Base-by-base conservation (phyloP, 2,113 vertebrate genomes). In the Cephalophus harveyi region DNA sequence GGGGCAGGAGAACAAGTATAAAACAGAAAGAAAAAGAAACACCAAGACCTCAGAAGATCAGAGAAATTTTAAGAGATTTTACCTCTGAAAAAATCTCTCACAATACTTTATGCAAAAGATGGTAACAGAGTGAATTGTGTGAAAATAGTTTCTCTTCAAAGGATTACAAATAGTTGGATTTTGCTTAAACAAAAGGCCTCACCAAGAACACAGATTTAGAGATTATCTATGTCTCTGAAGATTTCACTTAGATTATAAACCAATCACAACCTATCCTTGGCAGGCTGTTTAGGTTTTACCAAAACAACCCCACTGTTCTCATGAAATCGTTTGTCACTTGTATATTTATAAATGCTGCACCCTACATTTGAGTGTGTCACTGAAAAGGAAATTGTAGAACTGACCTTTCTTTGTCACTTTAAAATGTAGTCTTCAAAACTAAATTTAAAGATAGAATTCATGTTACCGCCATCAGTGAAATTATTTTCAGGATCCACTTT, bases 111-210 rank as follows among this genome's bases (percentile, higher is more conserved):
- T 76, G 48, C 43, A 86, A 95, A 96, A 92, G 12, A 89, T 16
- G 25, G 1, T 36, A 23, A 71, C 52, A 91, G 36, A 60, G 3
- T 50, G 36, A 92, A 76, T 40, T 76, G 1, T 93, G 6, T 86
- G 52, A 90, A 94, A 95, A 89, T 28, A 89, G 50, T 81, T 94
- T 92, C 40, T 89, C 82, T 85, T 87, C 52, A n/a, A 95, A 95
- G 12, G 27, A 94, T 62, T 87, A 91, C 60, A 92, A 88, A 82
- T 50, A 91, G 13, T 30, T 91, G 50, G 21, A 71, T 93, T 90
- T 94, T 89, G 28, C 71, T 97, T 89, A 19, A 89, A 71, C 48
- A 17, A 25, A 91, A 89, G 28, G 86, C 76, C 15, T 55, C 54
- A 30, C 60, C 59, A 88, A 33, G 33, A 78, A 55, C 64, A 71